These are phyloP conservation scores for Diabrotica virgifera DNA, from an alignment of 1,140 invertebrate genomes.

Conservation along the genomic window DNA sequence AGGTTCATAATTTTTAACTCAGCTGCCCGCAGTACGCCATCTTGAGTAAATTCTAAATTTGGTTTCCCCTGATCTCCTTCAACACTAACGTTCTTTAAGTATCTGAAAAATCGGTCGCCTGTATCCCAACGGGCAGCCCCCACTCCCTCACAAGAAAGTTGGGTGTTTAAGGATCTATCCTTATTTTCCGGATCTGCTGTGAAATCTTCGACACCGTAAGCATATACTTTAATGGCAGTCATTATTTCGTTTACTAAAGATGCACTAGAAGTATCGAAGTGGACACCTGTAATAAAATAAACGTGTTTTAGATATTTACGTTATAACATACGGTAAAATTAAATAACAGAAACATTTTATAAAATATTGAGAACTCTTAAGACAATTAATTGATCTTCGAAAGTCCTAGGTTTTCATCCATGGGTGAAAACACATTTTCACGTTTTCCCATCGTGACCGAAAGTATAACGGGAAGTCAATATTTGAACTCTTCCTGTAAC, in stretches of 20 bases:
- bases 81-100: slow-evolving; percentile 79
- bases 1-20: slow-evolving; percentile 93
- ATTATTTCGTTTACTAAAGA: slow-evolving; percentile 82
- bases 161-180: slow-evolving; percentile 72
- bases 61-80: slow-evolving; percentile 75
- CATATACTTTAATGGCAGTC: slow-evolving; percentile 86
- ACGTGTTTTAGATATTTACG: too few relatives aligned
- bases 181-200: slow-evolving; percentile 68
- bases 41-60: slow-evolving; percentile 81
- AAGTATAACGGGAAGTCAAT: too few relatives aligned
- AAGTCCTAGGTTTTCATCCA: too few relatives aligned
- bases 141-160: slow-evolving; percentile 73
- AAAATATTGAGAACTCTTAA: too few relatives aligned
- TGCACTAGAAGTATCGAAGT: slow-evolving; percentile 82
- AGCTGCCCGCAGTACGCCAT: slow-evolving; percentile 81
- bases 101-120: slow-evolving; percentile 72
- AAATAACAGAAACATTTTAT: too few relatives aligned
- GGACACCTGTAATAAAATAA: slow-evolving; percentile 63
- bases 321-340: too few relatives aligned
- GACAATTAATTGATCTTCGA: too few relatives aligned
- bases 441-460: too few relatives aligned
- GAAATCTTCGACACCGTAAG: slow-evolving; percentile 85
- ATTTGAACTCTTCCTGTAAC: too few relatives aligned
- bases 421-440: too few relatives aligned
- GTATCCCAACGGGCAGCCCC: slow-evolving; percentile 75